Percentiles rank a stretch among this genome's conserved stretches.
Conservation (phyloP, 2,113 vertebrate species). For the Spheniscus mendiculus region DNA sequence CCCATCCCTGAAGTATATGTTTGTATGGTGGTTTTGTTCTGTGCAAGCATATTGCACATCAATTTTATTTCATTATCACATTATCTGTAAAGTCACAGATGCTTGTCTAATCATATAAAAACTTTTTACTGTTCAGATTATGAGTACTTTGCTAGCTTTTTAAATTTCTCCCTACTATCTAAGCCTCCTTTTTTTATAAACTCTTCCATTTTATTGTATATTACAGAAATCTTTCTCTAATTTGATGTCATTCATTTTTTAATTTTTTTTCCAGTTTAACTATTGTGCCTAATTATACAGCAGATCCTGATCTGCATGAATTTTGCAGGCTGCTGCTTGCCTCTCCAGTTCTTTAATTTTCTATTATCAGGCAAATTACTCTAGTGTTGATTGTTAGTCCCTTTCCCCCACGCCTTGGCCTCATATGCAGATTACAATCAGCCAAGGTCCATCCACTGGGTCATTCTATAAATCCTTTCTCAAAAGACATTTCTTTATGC, state of each 20-base stretch:
- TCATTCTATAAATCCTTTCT: conserved; percentile 29
- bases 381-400: conserved; percentile 37
- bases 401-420: neutral
- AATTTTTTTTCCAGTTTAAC: neutral
- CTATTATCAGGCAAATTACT: conserved; percentile 63
- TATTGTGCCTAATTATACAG: conserved; percentile 48
- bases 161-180: neutral
- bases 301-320: conserved; percentile 52
- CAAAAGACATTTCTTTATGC: neutral
- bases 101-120: conserved; percentile 48
- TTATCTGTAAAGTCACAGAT: conserved; percentile 40
- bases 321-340: conserved; percentile 26
- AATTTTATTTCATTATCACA: conserved; percentile 28
- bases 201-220: neutral
- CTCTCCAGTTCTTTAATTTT: conserved; percentile 54
- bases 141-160: neutral
- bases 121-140: conserved; percentile 33
- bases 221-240: conserved; percentile 9
- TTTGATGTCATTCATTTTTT: neutral
- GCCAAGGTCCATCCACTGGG: neutral
- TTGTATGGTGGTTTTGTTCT: neutral
- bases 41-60: neutral
- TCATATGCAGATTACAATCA: conserved; percentile 31
- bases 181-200: neutral
- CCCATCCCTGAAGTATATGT: neutral